phyloP scores from a whole-genome alignment of 2,797 vertebrate genomes.

The Zenarchopterus dispar region DNA sequence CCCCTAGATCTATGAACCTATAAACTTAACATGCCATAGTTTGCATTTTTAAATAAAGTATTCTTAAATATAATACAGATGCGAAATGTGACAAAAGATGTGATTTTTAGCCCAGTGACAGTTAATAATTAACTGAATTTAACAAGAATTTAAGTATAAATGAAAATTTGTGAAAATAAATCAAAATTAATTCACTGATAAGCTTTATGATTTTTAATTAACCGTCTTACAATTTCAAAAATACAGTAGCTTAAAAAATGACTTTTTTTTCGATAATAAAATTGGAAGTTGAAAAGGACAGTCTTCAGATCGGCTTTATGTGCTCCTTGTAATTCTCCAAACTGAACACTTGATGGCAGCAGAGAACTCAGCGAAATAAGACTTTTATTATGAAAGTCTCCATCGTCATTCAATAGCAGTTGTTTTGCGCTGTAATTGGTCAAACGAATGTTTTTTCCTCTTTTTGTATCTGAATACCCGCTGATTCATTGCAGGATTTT shows the following conservation, averaged over 20 bases:
- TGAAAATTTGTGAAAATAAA: not conserved
- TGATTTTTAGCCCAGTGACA: not conserved
- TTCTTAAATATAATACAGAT: too few relatives aligned
- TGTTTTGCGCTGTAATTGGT: too few relatives aligned
- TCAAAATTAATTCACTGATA: not conserved
- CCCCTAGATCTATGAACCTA: too few relatives aligned
- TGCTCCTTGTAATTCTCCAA: slow-evolving; percentile 1
- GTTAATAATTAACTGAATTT: not conserved
- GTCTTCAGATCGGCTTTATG: not conserved
- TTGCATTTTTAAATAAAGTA: too few relatives aligned
- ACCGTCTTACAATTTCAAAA: not conserved
- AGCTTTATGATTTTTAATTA: not conserved
- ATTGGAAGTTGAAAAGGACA: too few relatives aligned
- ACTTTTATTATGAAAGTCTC: not conserved
- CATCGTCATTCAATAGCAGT: not conserved
- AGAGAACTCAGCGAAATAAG: not conserved
- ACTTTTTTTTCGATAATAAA: too few relatives aligned
- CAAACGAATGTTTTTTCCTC: too few relatives aligned
- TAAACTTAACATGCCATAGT: too few relatives aligned
- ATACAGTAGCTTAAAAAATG: not conserved
- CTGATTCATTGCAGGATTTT: too few relatives aligned
- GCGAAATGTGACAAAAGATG: too few relatives aligned
- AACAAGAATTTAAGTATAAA: too few relatives aligned
- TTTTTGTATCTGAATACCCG: too few relatives aligned
- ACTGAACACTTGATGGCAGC: slow-evolving; percentile 32